A percentile compares a stretch with the other conserved stretches of the same genome.
phyloP scores from a whole-genome alignment of 2,888 invertebrate genomes.

The Tiliacea citrago region DNA sequence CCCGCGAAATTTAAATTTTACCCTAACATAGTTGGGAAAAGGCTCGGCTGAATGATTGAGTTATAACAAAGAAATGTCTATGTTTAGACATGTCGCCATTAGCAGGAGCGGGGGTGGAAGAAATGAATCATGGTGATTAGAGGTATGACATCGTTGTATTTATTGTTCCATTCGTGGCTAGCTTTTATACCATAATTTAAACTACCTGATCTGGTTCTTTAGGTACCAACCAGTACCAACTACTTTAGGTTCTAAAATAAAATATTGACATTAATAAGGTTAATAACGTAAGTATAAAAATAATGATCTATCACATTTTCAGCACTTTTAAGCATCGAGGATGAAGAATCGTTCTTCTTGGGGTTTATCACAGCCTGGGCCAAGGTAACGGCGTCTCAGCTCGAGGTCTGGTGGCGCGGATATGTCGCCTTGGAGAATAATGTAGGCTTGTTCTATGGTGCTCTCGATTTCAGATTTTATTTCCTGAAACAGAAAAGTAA shows the following conservation, averaged over 20 bases:
- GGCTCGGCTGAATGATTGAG: too few relatives aligned
- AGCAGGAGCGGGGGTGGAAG: background rate
- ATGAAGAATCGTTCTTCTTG: constrained; percentile 86
- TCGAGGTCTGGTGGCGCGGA: constrained; percentile 88
- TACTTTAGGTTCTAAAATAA: constrained; percentile 10
- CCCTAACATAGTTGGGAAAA: too few relatives aligned
- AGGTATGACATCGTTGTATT: constrained; percentile 14
- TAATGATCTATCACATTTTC: constrained; percentile 53
- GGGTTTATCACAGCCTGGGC: constrained; percentile 86
- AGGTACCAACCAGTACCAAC: too few relatives aligned
- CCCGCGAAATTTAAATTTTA: too few relatives aligned
- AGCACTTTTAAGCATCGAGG: constrained; percentile 72
- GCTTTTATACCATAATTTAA: constrained; percentile 15
- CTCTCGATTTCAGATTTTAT: constrained; percentile 86
- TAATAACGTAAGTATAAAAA: constrained; percentile 31
- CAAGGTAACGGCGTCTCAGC: constrained; percentile 84
- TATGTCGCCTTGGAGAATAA: constrained; percentile 89
- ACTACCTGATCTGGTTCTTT: too few relatives aligned
- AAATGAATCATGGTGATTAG: constrained; percentile 10
- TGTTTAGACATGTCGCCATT: background rate
- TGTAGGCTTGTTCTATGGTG: constrained; percentile 88
- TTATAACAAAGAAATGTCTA: background rate
- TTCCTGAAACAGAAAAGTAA: constrained; percentile 77
- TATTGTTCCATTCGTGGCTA: constrained; percentile 11
- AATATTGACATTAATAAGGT: constrained; percentile 8